Conservation (phyloP, 2,113 vertebrate species). For the Bothrops jararaca region DNA sequence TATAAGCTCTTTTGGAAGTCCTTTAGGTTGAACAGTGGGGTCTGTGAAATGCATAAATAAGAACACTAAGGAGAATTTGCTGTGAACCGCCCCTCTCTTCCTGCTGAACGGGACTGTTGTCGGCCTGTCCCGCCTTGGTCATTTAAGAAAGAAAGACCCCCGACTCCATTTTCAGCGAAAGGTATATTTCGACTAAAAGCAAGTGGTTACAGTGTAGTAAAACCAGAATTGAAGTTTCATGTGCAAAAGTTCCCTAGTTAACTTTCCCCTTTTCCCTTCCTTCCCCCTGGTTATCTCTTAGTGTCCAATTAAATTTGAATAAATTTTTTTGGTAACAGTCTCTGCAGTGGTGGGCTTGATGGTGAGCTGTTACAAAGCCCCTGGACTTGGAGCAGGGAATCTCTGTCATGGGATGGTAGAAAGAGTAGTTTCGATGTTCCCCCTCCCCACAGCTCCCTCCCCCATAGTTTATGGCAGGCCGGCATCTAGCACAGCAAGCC, state of each 20-base stretch:
- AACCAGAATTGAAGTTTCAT: too few relatives aligned
- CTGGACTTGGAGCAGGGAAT: not conserved
- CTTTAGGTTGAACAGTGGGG: not conserved
- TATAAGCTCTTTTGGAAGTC: not conserved
- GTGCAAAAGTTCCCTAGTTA: too few relatives aligned
- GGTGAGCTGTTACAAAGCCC: not conserved
- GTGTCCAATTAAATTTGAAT: too few relatives aligned
- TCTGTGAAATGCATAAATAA: not conserved
- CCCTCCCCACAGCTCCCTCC: too few relatives aligned
- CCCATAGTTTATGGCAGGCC: not conserved
- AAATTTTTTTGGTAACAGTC: too few relatives aligned
- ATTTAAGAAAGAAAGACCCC: too few relatives aligned
- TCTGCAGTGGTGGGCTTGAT: not conserved
- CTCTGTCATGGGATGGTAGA: not conserved
- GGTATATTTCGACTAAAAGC: too few relatives aligned
- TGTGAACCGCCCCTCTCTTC: not conserved
- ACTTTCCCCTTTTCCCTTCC: too few relatives aligned
- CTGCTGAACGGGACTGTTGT: not conserved
- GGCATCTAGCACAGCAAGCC: not conserved
- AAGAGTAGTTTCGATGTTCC: not conserved
- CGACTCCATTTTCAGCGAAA: too few relatives aligned
- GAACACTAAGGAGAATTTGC: not conserved
- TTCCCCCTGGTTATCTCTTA: too few relatives aligned
- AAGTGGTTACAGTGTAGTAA: too few relatives aligned
- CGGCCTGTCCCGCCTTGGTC: too few relatives aligned